Percentiles rank a stretch among this genome's conserved stretches.
Conservation (phyloP, 1,140 invertebrate species). For the Myzus persicae region DNA sequence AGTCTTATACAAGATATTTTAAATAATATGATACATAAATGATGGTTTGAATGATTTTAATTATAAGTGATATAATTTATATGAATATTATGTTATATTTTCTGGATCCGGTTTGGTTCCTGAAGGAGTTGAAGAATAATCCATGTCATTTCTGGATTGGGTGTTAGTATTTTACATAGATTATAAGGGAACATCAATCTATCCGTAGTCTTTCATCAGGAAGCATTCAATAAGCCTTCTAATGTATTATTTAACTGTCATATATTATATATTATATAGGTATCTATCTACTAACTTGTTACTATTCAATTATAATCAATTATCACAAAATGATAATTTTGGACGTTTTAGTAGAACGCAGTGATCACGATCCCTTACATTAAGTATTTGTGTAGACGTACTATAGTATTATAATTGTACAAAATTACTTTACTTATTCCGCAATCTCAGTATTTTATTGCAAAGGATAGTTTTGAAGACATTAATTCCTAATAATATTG, state of each 20-base stretch:
- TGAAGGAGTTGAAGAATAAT: too few species aligned
- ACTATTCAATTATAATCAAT: background rate
- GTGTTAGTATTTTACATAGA: too few species aligned
- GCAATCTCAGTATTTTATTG: background rate
- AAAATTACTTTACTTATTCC: background rate
- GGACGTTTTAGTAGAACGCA: background rate
- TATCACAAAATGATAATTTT: background rate
- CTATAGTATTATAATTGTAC: background rate
- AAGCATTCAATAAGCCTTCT: too few species aligned
- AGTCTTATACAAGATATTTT: too few species aligned
- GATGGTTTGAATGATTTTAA: too few species aligned
- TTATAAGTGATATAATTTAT: too few species aligned
- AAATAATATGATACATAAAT: too few species aligned
- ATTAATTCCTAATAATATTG: slow-evolving; percentile 2
- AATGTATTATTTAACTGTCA: background rate
- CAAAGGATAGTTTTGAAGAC: background rate
- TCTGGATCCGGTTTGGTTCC: too few species aligned
- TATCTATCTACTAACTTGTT: background rate
- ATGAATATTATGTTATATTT: too few species aligned
- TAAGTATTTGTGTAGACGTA: background rate
- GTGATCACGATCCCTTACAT: background rate
- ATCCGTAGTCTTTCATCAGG: too few species aligned
- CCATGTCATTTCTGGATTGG: too few species aligned
- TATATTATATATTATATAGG: background rate
- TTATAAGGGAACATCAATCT: too few species aligned